Evolutionary conservation across 2,888 invertebrate genomes (phyloP).

Genomic region (Stenotaenia linearis): DNA sequence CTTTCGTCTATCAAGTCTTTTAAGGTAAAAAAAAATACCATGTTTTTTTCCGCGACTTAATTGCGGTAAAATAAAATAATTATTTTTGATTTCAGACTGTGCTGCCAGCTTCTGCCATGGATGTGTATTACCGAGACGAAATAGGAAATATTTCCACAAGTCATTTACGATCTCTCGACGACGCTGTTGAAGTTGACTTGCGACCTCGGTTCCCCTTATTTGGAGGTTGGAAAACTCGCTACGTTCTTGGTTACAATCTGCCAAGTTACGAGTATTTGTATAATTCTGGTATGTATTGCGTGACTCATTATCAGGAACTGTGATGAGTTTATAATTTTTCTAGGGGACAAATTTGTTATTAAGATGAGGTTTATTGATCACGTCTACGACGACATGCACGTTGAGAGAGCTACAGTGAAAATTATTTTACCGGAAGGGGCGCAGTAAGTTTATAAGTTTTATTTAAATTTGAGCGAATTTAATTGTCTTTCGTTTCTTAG

Average conservation of each 20-base stretch:
- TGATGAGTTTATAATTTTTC: slow-evolving; percentile 21
- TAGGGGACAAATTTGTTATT: slow-evolving; percentile 65
- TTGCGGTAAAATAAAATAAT: too few relatives aligned
- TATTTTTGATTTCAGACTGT: too few relatives aligned
- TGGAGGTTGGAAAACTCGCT: slow-evolving; percentile 98
- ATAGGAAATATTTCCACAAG: slow-evolving; percentile 99
- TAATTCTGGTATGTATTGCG: slow-evolving; percentile 55
- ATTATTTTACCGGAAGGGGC: slow-evolving; percentile 92
- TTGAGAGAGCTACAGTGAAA: slow-evolving; percentile 80
- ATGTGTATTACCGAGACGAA: slow-evolving; percentile 95
- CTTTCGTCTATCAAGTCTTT: slow-evolving; percentile 87
- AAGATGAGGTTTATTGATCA: slow-evolving; percentile 95
- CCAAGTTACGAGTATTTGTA: slow-evolving; percentile 94
- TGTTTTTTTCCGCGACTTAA: too few relatives aligned
- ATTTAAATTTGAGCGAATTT: slow-evolving; percentile 21
- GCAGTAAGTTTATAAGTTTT: slow-evolving; percentile 44
- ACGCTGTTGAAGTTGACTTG: slow-evolving; percentile 92
- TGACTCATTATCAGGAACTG: not conserved
- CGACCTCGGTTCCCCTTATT: slow-evolving; percentile 94
- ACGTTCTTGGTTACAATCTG: slow-evolving; percentile 92
- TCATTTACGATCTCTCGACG: slow-evolving; percentile 76
- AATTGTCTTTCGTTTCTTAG: slow-evolving; percentile 42
- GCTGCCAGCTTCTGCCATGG: slow-evolving; percentile 75
- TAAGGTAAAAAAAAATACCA: slow-evolving; percentile 59
- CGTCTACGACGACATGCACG: slow-evolving; percentile 91